Evolutionary conservation across 2,888 invertebrate species (phyloP), one percentile per base, ranked within the genome.

Genomic region (Eupelmus urozonus): DNA sequence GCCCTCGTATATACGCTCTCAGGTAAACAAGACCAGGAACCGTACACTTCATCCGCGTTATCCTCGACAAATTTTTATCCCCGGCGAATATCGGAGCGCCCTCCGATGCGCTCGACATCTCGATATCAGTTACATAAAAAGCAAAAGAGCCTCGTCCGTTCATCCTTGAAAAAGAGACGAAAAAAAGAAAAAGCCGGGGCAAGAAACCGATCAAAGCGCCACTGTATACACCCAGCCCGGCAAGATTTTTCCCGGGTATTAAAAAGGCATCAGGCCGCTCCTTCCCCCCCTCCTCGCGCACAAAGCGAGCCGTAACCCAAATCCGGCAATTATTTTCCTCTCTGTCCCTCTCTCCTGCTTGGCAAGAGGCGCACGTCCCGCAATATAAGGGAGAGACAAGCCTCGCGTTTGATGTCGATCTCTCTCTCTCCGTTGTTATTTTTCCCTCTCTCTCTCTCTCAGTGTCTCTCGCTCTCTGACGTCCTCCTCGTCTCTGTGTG

Each of bases 301-400:
- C 34, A 34, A 34, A 34, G 9, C 3, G 34, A 34, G 9, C 34
- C 5, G 67, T 34, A 67, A 23, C 40, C 51, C 23, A 51, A 71
- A 71, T 71, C 71, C 71, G 40, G 60, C 51, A 71, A 71, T 71
- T 71, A 71, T 60, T 71, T 71, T 71, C 45, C 23, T 49, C 20
- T 34, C 34, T 71, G 62, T 60, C 62, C 62, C 62, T 27, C 23
- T 49, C 20, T 34, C 34, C 60, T 62, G 34, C 2, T 62, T 71
- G 71, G 62, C 62, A 71, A 34, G 49, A 51, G 20, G 49, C 71
- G 70, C 67, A 55, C 67, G 67, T 67, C 40, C 55, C 13, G 5
- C 27, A 2, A 25, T 55, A 27, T 18, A 25, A 25, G 0, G 29
- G 18, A 27, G 18, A 25, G 27, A 45, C 16, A 20, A 45, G 45